Percentiles rank a stretch among this genome's conserved stretches.
These are phyloP conservation scores for Hetaerina titia DNA, from an alignment of 2,888 invertebrate species.

Conservation along the genomic window DNA sequence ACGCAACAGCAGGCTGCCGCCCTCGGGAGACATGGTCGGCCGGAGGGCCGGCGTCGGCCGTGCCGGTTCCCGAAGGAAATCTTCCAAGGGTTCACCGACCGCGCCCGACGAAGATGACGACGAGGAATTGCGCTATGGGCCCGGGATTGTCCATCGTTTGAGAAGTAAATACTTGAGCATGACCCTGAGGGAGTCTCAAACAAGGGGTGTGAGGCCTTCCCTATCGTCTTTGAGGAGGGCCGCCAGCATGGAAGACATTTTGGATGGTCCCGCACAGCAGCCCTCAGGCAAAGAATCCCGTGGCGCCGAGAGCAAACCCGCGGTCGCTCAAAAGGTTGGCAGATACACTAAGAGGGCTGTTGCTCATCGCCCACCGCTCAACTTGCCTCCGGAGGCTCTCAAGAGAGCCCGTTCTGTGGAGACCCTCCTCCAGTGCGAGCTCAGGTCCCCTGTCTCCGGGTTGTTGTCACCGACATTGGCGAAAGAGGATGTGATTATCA, in stretches of 20 bases:
- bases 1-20: not conserved
- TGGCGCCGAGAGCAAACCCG: slow-evolving; percentile 71
- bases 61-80: slow-evolving; percentile 42
- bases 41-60: slow-evolving; percentile 50
- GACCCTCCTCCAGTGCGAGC: slow-evolving; percentile 85
- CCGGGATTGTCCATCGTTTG: slow-evolving; percentile 93
- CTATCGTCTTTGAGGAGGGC: slow-evolving; percentile 87
- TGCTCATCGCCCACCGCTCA: slow-evolving; percentile 36
- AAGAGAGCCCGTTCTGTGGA: slow-evolving; percentile 93
- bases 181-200: slow-evolving; percentile 86
- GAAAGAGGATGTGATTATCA: slow-evolving; percentile 75
- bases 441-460: slow-evolving; percentile 68
- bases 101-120: slow-evolving; percentile 77
- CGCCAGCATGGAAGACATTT: slow-evolving; percentile 89
- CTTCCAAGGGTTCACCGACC: slow-evolving; percentile 43
- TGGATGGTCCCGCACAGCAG: slow-evolving; percentile 83
- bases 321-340: slow-evolving; percentile 75
- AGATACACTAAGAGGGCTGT: slow-evolving; percentile 71
- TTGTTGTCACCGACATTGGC: slow-evolving; percentile 70
- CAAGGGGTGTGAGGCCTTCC: slow-evolving; percentile 81
- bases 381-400: slow-evolving; percentile 79
- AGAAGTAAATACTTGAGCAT: slow-evolving; percentile 92
- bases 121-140: slow-evolving; percentile 93
- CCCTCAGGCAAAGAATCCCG: slow-evolving; percentile 75
- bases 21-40: not conserved